Evolutionary conservation across 2,888 invertebrate genomes (phyloP).

Genomic region (Odontocolon sp.): DNA sequence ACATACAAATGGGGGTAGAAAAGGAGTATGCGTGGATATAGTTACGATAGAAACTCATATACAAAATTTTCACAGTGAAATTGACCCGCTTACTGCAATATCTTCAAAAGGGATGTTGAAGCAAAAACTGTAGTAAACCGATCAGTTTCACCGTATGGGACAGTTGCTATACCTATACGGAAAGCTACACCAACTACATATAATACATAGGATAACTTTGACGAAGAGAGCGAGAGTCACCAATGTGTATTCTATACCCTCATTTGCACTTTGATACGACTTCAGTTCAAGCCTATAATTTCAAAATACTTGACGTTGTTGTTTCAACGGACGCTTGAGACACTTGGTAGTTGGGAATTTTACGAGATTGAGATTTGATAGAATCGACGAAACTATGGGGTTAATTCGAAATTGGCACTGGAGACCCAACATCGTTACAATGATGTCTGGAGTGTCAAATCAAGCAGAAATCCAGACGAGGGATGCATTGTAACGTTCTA

Average conservation of each 20-base stretch:
- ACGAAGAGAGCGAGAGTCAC: slow-evolving; percentile 22
- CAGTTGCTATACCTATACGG: slow-evolving; percentile 21
- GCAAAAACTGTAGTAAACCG: too few species aligned
- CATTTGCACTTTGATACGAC: slow-evolving; percentile 48
- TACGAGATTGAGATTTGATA: background rate
- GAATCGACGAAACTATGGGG: background rate
- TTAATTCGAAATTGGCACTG: background rate
- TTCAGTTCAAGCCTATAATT: slow-evolving; percentile 40
- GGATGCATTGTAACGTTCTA: slow-evolving; percentile 14
- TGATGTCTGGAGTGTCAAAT: background rate
- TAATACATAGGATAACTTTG: too few species aligned
- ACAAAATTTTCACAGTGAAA: too few species aligned
- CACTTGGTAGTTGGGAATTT: background rate
- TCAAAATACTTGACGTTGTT: slow-evolving; percentile 35
- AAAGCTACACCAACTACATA: slow-evolving; percentile 45
- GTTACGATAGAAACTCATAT: background rate
- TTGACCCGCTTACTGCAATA: too few species aligned
- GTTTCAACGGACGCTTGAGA: background rate
- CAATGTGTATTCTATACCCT: slow-evolving; percentile 62
- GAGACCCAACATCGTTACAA: background rate
- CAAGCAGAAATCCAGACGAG: slow-evolving; percentile 12
- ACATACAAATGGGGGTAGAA: slow-evolving; percentile 41
- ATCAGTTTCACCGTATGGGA: too few species aligned
- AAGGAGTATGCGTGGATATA: slow-evolving; percentile 26
- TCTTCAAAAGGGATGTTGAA: too few species aligned